Conservation (phyloP, 2,113 vertebrate genomes). For the Stomatorhinus ivindoensis region DNA sequence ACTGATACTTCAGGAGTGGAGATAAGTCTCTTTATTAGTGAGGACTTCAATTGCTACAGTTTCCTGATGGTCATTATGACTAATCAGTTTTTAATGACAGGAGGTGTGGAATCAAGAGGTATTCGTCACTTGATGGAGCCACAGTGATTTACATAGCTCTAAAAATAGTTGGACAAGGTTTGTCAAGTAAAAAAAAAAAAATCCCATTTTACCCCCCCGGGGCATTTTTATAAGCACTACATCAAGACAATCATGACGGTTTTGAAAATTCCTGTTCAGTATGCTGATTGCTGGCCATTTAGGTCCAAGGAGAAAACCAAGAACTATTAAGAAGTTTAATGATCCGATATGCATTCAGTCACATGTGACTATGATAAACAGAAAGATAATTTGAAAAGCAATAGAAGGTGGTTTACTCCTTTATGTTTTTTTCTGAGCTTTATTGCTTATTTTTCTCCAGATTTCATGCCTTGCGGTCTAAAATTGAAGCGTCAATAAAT, state of each 20-base stretch:
- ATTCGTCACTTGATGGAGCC: slow-evolving; percentile 60
- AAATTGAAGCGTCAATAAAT: slow-evolving; percentile 54
- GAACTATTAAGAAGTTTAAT: not conserved
- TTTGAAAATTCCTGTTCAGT: slow-evolving; percentile 57
- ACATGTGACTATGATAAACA: not conserved
- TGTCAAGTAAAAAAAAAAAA: slow-evolving; percentile 59
- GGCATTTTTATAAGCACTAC: slow-evolving; percentile 58
- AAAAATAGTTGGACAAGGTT: slow-evolving; percentile 73
- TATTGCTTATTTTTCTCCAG: slow-evolving; percentile 46
- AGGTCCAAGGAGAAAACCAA: not conserved
- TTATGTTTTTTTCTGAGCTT: not conserved
- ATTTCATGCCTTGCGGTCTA: slow-evolving; percentile 52
- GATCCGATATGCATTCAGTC: not conserved
- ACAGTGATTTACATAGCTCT: slow-evolving; percentile 71
- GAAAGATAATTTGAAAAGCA: not conserved
- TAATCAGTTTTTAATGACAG: slow-evolving; percentile 71
- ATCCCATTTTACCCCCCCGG: slow-evolving; percentile 58
- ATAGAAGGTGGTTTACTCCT: not conserved
- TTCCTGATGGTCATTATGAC: slow-evolving; percentile 62
- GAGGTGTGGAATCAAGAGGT: slow-evolving; percentile 53
- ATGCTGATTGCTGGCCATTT: slow-evolving; percentile 41
- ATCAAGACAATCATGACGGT: slow-evolving; percentile 59
- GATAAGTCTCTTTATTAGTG: slow-evolving; percentile 49
- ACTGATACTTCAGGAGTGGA: slow-evolving; percentile 29
- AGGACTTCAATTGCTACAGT: slow-evolving; percentile 56